Conservation (phyloP, 2,113 vertebrate genomes). For the Acrocephalus arundinaceus region DNA sequence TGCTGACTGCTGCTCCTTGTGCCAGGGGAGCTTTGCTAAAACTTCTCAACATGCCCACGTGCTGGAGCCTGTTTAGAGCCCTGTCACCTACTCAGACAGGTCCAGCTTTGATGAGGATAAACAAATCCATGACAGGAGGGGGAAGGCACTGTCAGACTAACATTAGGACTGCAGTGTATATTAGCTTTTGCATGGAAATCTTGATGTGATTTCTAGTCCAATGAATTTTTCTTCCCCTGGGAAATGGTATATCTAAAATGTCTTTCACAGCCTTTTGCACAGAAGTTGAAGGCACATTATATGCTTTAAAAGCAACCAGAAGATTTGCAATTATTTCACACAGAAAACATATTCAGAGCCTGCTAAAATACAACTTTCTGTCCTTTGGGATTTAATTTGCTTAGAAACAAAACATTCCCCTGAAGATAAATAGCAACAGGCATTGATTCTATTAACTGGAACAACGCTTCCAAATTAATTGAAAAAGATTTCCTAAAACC, state of each 20-base stretch:
- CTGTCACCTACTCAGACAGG: not conserved
- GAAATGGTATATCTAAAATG: not conserved
- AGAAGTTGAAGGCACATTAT: not conserved
- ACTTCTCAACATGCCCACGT: rapidly evolving
- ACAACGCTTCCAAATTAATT: not conserved
- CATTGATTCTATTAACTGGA: not conserved
- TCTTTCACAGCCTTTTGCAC: constrained; percentile 4
- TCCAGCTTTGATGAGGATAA: not conserved
- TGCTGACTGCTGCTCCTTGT: not conserved
- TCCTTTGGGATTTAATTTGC: constrained; percentile 34
- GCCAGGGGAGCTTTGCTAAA: not conserved
- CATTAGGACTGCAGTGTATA: not conserved
- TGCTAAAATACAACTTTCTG: not conserved
- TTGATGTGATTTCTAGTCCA: not conserved
- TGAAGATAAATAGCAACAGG: constrained; percentile 29
- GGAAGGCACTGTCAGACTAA: not conserved
- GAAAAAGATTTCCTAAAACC: constrained; percentile 21
- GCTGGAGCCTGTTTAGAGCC: not conserved
- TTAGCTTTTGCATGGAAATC: not conserved
- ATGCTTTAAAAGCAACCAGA: not conserved
- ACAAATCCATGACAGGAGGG: not conserved
- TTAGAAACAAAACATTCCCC: constrained; percentile 12
- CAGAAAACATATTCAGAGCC: not conserved
- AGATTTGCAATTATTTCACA: not conserved
- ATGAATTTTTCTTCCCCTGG: not conserved